These are phyloP conservation scores for Eulemur mongoz DNA, from an alignment of 2,797 vertebrate species.

Conservation along the genomic window DNA sequence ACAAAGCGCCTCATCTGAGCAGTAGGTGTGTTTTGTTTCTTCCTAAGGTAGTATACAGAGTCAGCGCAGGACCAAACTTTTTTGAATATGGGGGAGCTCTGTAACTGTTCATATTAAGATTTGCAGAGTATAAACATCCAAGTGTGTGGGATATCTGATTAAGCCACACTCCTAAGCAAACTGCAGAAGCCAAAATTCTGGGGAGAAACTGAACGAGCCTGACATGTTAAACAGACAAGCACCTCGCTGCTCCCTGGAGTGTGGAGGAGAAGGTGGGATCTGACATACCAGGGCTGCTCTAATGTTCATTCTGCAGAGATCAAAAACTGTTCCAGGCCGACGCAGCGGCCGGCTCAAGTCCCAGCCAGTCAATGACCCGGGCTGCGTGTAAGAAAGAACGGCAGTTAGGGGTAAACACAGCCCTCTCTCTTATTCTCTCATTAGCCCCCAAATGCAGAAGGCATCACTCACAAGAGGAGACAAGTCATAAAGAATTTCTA, in stretches of 20 bases:
- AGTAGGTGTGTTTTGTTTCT: background rate
- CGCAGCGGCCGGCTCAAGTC: background rate
- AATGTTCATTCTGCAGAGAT: background rate
- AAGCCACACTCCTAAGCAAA: background rate
- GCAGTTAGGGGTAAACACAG: background rate
- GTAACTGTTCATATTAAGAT: background rate
- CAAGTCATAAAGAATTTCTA: slow-evolving; percentile 80
- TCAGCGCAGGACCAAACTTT: background rate
- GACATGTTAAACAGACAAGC: background rate
- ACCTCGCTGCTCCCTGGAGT: too few species aligned
- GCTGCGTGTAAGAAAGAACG: background rate
- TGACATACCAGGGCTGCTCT: background rate
- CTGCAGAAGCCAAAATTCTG: background rate
- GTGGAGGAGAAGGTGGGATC: background rate
- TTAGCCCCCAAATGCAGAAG: slow-evolving; percentile 66
- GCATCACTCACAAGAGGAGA: slow-evolving; percentile 61
- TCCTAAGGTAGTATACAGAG: background rate
- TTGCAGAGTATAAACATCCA: background rate
- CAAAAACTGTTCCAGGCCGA: background rate
- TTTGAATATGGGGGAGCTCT: background rate
- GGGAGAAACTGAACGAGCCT: background rate
- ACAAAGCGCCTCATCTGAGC: background rate
- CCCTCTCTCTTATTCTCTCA: slow-evolving; percentile 49
- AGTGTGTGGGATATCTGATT: background rate
- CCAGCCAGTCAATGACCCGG: background rate